Percentiles rank a stretch among this genome's conserved stretches.
These are phyloP conservation scores for Narcine bancroftii DNA, from an alignment of 2,113 vertebrate species.

Conservation along the genomic window DNA sequence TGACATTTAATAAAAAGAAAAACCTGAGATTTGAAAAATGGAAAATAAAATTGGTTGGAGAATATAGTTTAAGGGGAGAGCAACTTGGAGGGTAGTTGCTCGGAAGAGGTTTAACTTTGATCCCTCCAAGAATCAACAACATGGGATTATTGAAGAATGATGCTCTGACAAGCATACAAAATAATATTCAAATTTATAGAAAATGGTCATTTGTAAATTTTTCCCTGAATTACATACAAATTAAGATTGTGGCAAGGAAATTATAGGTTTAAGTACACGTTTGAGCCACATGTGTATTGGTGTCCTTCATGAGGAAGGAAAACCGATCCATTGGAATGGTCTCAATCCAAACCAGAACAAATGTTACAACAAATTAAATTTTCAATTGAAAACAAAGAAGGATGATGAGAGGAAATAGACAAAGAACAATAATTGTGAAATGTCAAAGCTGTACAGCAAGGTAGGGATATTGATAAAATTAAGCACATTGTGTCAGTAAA, in stretches of 20 bases:
- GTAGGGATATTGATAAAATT: background rate
- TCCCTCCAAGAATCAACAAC: no score
- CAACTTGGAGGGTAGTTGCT: background rate
- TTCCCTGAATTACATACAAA: background rate
- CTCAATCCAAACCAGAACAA: background rate
- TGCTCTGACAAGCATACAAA: no score
- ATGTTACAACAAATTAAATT: background rate
- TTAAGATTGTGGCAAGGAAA: background rate
- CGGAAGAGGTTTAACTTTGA: no score
- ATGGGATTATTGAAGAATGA: no score
- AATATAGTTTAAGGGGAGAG: background rate
- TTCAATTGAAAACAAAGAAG: background rate
- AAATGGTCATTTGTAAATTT: no score
- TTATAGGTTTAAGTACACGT: no score
- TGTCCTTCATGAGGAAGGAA: background rate
- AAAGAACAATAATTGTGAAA: background rate
- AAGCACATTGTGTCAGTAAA: background rate
- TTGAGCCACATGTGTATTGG: background rate
- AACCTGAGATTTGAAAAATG: background rate
- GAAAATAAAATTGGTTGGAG: no score
- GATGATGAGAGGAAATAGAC: background rate
- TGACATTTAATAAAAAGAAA: background rate
- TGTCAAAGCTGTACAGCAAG: background rate
- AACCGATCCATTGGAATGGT: background rate
- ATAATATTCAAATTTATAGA: no score